phyloP scores from a whole-genome alignment of 1,140 invertebrate species.

The Drosophila quadrilineata region DNA sequence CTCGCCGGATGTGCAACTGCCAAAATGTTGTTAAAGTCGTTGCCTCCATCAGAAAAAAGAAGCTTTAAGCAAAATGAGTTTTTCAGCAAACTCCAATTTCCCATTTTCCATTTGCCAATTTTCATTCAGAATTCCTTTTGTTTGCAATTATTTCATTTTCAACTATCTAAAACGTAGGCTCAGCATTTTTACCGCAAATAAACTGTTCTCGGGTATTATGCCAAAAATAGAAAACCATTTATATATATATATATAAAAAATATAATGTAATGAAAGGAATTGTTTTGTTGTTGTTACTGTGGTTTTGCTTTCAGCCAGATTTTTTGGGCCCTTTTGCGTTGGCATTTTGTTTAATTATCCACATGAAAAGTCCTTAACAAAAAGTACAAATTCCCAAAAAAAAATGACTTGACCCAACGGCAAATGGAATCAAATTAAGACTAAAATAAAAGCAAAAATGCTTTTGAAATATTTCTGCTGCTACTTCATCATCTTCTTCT shows the following conservation, averaged over 20 bases:
- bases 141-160: neutral
- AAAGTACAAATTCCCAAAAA: slow-evolving; percentile 48
- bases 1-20: slow-evolving; percentile 61
- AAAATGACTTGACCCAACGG: slow-evolving; percentile 25
- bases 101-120: too few species aligned
- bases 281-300: neutral
- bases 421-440: slow-evolving; percentile 72
- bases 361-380: slow-evolving; percentile 65
- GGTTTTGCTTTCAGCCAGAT: slow-evolving; percentile 16
- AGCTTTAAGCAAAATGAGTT: neutral
- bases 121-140: too few species aligned
- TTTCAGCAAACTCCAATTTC: neutral
- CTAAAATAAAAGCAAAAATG: slow-evolving; percentile 67
- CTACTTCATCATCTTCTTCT: too few species aligned
- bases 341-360: slow-evolving; percentile 76
- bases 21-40: slow-evolving; percentile 41
- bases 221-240: slow-evolving; percentile 44
- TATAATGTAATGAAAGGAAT: slow-evolving; percentile 36
- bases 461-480: slow-evolving; percentile 55
- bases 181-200: slow-evolving; percentile 16
- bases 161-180: slow-evolving; percentile 1
- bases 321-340: slow-evolving; percentile 24
- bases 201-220: slow-evolving; percentile 43
- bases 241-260: too few species aligned
- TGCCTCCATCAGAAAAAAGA: slow-evolving; percentile 8